These are phyloP conservation scores for Drosophila orena DNA, from an alignment of 1,140 invertebrate species.

Conservation along the genomic window DNA sequence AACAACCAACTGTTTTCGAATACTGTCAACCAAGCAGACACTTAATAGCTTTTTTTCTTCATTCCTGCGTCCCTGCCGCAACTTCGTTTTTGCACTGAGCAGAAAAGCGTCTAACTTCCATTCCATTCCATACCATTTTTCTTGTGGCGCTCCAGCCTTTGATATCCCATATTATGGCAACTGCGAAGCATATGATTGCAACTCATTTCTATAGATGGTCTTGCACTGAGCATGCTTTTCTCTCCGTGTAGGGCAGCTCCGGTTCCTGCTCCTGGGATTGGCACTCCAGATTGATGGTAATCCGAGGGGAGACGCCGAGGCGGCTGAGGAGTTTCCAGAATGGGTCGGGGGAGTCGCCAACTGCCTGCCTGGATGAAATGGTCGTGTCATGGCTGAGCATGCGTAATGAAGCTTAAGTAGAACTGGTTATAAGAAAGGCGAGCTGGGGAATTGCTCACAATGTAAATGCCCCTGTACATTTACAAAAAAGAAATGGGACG, in stretches of 20 bases:
- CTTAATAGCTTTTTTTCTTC: constrained; percentile 72
- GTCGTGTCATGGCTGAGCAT: constrained; percentile 78
- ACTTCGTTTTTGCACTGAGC: constrained; percentile 16
- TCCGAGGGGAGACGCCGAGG: constrained; percentile 20
- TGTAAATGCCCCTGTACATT: too few species aligned
- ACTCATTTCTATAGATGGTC: too few species aligned
- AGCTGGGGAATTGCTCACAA: constrained; percentile 21
- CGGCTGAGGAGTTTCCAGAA: background rate
- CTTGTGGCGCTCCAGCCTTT: too few species aligned
- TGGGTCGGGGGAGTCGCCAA: constrained; percentile 13
- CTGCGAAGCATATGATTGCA: too few species aligned
- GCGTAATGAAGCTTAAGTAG: constrained; percentile 82
- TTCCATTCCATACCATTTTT: background rate
- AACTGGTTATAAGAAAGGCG: constrained; percentile 71
- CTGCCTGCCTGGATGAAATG: constrained; percentile 48
- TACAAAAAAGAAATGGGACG: constrained; percentile 4
- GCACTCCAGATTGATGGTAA: constrained; percentile 49
- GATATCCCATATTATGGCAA: too few species aligned
- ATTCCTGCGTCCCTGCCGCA: constrained; percentile 39
- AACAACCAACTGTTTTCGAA: constrained; percentile 67
- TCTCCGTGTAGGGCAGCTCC: constrained; percentile 18
- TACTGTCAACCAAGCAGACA: constrained; percentile 77
- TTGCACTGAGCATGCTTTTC: background rate
- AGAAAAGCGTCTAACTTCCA: background rate
- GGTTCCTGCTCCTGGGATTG: constrained; percentile 56